Base-by-base conservation (phyloP, 2,888 invertebrate genomes). In the Chaetogeoica ovagalla region DNA sequence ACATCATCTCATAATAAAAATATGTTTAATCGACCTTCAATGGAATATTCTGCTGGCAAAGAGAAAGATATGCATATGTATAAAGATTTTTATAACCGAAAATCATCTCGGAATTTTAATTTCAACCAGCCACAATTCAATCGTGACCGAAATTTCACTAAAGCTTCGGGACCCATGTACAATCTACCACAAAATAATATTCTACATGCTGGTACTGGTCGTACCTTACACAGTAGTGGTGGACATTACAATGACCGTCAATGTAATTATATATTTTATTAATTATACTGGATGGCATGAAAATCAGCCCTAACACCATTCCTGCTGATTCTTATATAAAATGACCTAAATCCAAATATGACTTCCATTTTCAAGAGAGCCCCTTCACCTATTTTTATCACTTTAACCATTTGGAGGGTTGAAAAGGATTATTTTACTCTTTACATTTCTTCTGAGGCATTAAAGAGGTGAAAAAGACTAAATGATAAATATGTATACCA, bases 61-160 rank as follows among this genome's bases (percentile, higher is more conserved):
- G 75, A 76, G 48, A 76, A 66, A 48, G 15, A 0, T 7, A 5
- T 19, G 4, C 68, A 59, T 19, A 13, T n/a, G 4, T 59, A 59
- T n/a, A 66, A 43, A 23, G 68, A 66, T 19, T 19, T 19, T 15
- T 68, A 23, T 66, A 57, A 43, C 15, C 74, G 55, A 0, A 76
- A 1, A 59, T 15, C 43, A 19, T 52, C 52, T 21, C 59, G 66
- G 15, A 3, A 59, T 39, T 66, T 39, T 30, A 65, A 59, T 1
- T 75, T 75, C 19, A 66, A 66, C 17, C 55, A 37, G 3, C 72
- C 43, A 0, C 75, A 76, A 68, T 66, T n/a, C 9, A 76, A 76
- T 48, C 75, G 59, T 17, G 75, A 75, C 59, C 57, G 75, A 57
- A 68, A 66, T 30, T 76, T 59, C 48, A 19, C 75, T 68, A 76